These are phyloP conservation scores for Apis cerana DNA, from an alignment of 1,140 invertebrate species.

Conservation along the genomic window DNA sequence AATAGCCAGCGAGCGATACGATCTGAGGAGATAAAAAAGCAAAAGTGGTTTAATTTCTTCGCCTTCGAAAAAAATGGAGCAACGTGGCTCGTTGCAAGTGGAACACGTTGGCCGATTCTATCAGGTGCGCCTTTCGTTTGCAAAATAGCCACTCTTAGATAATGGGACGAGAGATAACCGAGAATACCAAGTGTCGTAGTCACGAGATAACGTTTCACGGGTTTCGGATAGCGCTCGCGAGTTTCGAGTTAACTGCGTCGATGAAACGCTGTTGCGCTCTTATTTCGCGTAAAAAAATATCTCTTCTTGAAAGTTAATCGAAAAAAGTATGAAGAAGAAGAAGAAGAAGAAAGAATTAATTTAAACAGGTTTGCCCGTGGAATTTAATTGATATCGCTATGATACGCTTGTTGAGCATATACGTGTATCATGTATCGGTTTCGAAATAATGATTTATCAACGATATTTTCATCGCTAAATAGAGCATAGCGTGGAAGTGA, in stretches of 20 bases:
- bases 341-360: too few species aligned
- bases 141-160: conserved; percentile 36
- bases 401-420: too few species aligned
- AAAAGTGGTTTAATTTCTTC: conserved; percentile 16
- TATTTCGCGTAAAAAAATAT: background rate
- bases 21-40: background rate
- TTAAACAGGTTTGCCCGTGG: too few species aligned
- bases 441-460: too few species aligned
- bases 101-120: conserved; percentile 33
- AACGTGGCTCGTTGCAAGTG: background rate
- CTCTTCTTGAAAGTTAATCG: background rate
- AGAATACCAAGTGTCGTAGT: conserved; percentile 34
- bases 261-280: conserved; percentile 22
- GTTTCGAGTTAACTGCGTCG: conserved; percentile 34
- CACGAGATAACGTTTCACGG: conserved; percentile 42
- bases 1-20: background rate
- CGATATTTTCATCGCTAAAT: too few species aligned
- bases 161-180: conserved; percentile 46
- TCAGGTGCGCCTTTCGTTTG: conserved; percentile 29
- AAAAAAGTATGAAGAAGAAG: too few species aligned
- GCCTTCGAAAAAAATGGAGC: conserved; percentile 3
- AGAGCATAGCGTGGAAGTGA: too few species aligned
- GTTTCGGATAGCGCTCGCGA: conserved; percentile 25
- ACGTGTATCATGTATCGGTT: too few species aligned
- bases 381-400: too few species aligned